phyloP scores from a whole-genome alignment of 2,888 invertebrate genomes.

The Oligia latruncula region DNA sequence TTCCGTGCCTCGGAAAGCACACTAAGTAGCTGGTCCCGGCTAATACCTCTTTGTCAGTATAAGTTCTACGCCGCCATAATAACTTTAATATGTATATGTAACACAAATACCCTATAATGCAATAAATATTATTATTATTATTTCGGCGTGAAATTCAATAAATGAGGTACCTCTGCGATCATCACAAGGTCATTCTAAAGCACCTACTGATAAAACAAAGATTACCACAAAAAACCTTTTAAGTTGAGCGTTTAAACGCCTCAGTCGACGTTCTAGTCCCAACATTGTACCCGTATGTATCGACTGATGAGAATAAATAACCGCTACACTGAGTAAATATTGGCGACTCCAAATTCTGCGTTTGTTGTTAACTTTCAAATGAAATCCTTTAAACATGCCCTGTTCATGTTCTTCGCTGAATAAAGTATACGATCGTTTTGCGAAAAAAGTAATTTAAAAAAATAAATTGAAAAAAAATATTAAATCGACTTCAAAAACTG shows the following conservation, averaged over 20 bases:
- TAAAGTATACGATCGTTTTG: not conserved
- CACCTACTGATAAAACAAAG: not conserved
- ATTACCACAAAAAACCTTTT: not conserved
- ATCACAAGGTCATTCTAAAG: not conserved
- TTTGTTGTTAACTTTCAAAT: constrained; percentile 64
- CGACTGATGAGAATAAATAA: constrained; percentile 66
- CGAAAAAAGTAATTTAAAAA: too few species aligned
- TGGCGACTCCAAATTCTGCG: constrained; percentile 62
- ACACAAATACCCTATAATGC: too few species aligned
- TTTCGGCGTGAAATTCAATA: too few species aligned
- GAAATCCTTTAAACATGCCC: constrained; percentile 51
- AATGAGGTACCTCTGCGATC: too few species aligned
- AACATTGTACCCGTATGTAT: constrained; percentile 13
- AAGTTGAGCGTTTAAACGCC: not conserved
- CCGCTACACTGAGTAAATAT: constrained; percentile 66
- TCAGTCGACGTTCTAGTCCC: constrained; percentile 20
- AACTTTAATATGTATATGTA: too few species aligned
- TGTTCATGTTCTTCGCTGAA: constrained; percentile 39
- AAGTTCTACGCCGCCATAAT: too few species aligned
- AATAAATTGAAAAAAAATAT: too few species aligned
- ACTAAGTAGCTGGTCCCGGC: too few species aligned
- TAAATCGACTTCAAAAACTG: too few species aligned
- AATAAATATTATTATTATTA: too few species aligned
- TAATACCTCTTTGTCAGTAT: too few species aligned
- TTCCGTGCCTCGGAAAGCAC: too few species aligned